Base-by-base conservation (phyloP, 2,113 vertebrate genomes). In the Coracopsis vasa region DNA sequence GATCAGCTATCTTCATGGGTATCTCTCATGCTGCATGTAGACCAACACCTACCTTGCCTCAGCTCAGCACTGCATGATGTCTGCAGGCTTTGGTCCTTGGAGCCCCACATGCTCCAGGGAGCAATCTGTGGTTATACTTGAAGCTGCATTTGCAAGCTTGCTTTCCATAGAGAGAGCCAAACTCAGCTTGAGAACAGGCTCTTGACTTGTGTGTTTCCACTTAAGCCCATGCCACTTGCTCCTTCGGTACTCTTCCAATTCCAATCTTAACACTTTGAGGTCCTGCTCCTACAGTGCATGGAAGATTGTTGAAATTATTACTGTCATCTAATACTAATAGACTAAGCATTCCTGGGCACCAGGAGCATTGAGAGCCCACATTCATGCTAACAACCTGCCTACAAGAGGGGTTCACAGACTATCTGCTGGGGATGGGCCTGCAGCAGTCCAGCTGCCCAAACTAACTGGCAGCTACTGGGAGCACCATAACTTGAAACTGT, bases 221-320 rank as follows among this genome's bases (percentile, higher is more conserved):
- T 44, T 31, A 58, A 56, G 29, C 7, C 35, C 27, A 8, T 33
- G 16, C 12, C 19, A 58, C 18, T 78, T 82, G 21, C 33, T 84
- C 41, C 21, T 1, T 7, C 0, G 1, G 25, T 27, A 29, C 19
- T 47, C 15, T 47, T 48, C 4, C 12, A n/a, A 3, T 28, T 23
- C 54, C 54, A 23, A 16, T 14, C 16, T 24, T 18, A 51, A 64
- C 19, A 47, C 1, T 0, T 19, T 25, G 28, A 29, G 33, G 16
- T 45, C 13, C 29, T 47, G 13, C 16, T 79, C 33, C 39, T 71
- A 37, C 50, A 77, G 14, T 4, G 7, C 17, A 39, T 29, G 35
- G 65, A 77, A n/a, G 42, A 53, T 11, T 47, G 16, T 17, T 82
- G 53, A 77, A 61, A 67, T 64, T 35, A 48, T 27, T 44, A 9